Conservation (phyloP, 2,888 invertebrate genomes). For the Brachyptera putata region DNA sequence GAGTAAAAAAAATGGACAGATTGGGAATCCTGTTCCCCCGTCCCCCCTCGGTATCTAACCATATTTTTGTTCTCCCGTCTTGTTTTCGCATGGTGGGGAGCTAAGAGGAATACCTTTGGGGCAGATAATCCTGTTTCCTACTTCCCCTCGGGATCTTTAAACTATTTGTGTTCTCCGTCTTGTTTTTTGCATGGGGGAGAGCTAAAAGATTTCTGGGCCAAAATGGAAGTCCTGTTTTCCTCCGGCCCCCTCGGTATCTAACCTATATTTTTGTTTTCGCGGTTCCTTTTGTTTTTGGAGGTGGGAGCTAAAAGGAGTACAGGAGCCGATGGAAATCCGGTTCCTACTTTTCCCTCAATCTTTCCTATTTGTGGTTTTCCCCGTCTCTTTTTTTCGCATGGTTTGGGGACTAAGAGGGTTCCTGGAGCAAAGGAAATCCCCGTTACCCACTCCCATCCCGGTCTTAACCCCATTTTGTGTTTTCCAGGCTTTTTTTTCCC, state of each 20-base stretch:
- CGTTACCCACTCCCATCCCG: constrained; percentile 87
- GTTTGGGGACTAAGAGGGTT: too few relatives aligned
- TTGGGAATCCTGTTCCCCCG: constrained; percentile 83
- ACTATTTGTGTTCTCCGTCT: constrained; percentile 75
- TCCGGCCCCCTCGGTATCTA: constrained; percentile 86
- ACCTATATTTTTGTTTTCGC: constrained; percentile 73
- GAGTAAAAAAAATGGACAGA: constrained; percentile 91
- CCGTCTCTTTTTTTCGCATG: too few relatives aligned
- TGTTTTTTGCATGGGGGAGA: constrained; percentile 88
- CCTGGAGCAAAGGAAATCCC: too few relatives aligned
- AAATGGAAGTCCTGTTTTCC: constrained; percentile 78
- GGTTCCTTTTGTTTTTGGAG: constrained; percentile 85
- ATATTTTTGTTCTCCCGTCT: constrained; percentile 54
- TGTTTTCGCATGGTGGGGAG: constrained; percentile 88
- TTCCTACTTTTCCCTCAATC: too few relatives aligned
- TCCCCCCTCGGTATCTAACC: too few relatives aligned
- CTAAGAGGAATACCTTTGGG: constrained; percentile 90
- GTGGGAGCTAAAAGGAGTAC: constrained; percentile 94
- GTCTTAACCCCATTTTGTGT: too few relatives aligned
- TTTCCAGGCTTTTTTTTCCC: constrained; percentile 71
- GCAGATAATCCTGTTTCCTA: constrained; percentile 85
- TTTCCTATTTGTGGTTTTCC: too few relatives aligned
- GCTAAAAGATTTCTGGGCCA: constrained; percentile 91
- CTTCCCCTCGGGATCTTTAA: constrained; percentile 90
- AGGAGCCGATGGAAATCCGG: constrained; percentile 81